These are phyloP conservation scores for Ceyx margarethae DNA, from an alignment of 2,113 vertebrate species.

Conservation along the genomic window DNA sequence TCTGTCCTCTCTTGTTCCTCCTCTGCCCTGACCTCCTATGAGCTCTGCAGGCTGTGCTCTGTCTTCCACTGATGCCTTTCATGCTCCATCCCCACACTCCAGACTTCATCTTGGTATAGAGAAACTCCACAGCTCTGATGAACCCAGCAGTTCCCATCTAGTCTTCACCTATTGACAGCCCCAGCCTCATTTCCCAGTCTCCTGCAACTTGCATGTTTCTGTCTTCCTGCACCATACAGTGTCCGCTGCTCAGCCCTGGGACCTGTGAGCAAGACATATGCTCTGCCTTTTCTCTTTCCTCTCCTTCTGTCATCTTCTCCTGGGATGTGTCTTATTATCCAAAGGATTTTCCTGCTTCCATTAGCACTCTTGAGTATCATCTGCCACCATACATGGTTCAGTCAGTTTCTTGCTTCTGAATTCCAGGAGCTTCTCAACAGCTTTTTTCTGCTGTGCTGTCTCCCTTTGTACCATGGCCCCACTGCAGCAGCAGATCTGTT, in stretches of 20 bases:
- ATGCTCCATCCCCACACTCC: neutral
- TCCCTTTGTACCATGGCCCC: neutral
- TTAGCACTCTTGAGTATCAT: neutral
- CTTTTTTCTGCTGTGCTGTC: neutral
- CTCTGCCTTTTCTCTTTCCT: neutral
- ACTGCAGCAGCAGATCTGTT: neutral
- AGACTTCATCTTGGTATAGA: neutral
- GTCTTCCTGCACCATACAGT: accelerated
- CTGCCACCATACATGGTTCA: neutral
- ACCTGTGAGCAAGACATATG: neutral
- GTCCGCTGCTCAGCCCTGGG: neutral
- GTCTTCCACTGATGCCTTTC: neutral
- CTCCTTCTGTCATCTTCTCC: neutral
- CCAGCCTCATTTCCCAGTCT: neutral
- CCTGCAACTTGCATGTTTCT: neutral
- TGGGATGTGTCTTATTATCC: accelerated
- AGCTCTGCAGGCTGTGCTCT: neutral
- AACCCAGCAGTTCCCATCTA: neutral
- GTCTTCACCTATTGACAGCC: neutral
- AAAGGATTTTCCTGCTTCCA: neutral
- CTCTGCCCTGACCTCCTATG: neutral
- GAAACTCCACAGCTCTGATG: neutral
- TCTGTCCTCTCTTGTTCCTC: neutral
- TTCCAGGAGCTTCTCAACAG: neutral
- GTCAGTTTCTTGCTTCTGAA: neutral